Evolutionary conservation across 2,888 invertebrate genomes (phyloP).

Genomic region (Gastrophysa polygoni): DNA sequence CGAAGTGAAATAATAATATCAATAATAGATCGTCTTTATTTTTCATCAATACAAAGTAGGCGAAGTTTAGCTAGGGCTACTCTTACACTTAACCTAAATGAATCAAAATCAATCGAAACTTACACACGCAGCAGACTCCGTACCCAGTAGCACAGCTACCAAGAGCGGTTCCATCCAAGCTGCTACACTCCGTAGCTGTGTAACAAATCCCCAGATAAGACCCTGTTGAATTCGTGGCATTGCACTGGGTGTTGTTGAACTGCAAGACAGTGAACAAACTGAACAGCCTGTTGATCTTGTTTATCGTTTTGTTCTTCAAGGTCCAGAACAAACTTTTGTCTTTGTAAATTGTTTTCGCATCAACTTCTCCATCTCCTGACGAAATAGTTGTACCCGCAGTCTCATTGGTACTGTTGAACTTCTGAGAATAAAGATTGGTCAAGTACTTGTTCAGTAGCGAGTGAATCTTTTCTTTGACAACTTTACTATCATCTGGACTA

Average conservation of each 20-base stretch:
- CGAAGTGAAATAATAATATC: no score
- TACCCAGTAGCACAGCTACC: slow-evolving; percentile 76
- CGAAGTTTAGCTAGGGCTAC: no score
- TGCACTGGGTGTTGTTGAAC: slow-evolving; percentile 70
- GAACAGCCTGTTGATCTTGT: slow-evolving; percentile 61
- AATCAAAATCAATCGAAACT: slow-evolving; percentile 53
- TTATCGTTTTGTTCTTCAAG: slow-evolving; percentile 51
- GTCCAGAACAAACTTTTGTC: slow-evolving; percentile 29
- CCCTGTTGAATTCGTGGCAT: slow-evolving; percentile 60
- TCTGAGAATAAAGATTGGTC: slow-evolving; percentile 41
- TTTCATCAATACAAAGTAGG: no score
- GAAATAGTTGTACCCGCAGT: not conserved
- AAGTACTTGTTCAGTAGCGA: slow-evolving; percentile 42
- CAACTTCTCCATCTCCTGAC: slow-evolving; percentile 4
- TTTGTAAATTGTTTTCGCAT: slow-evolving; percentile 38
- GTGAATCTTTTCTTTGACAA: slow-evolving; percentile 39
- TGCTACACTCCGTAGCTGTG: slow-evolving; percentile 69
- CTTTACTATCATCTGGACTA: slow-evolving; percentile 5
- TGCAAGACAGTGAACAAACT: slow-evolving; percentile 74
- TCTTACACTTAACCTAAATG: no score
- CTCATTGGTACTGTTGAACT: slow-evolving; percentile 24
- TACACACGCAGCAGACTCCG: slow-evolving; percentile 78
- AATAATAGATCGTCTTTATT: no score
- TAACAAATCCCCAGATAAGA: slow-evolving; percentile 74
- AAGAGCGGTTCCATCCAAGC: slow-evolving; percentile 66